Percentiles rank a stretch among this genome's conserved stretches.
Evolutionary conservation across 2,888 invertebrate genomes (phyloP).

Genomic region (Pristionchus entomophagus): DNA sequence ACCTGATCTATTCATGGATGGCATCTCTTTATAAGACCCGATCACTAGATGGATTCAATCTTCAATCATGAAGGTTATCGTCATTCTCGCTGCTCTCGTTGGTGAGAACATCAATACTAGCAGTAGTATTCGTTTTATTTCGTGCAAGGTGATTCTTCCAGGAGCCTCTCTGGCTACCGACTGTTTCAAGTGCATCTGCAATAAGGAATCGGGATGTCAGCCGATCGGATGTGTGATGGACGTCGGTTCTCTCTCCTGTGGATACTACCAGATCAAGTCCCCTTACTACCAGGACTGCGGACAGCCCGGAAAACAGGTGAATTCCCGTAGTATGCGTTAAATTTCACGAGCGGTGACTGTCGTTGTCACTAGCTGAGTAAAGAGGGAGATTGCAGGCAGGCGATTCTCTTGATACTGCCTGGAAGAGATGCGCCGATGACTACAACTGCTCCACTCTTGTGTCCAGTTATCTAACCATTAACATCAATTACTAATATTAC

Average conservation of each 20-base stretch:
- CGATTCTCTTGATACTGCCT: conserved; percentile 54
- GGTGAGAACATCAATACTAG: background rate
- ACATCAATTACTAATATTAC: too few species aligned
- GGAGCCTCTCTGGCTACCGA: conserved; percentile 55
- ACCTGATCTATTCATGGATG: background rate
- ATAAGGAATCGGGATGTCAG: conserved; percentile 68
- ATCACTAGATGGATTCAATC: background rate
- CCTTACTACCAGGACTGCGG: too few species aligned
- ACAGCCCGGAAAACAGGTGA: conserved; percentile 42
- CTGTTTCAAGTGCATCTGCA: too few species aligned
- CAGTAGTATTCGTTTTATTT: background rate
- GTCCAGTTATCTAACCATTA: conserved; percentile 50
- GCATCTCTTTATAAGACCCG: background rate
- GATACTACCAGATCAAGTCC: too few species aligned
- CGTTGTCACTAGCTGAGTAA: too few species aligned
- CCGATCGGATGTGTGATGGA: conserved; percentile 70
- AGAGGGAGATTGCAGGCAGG: conserved; percentile 60
- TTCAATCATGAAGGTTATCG: conserved; percentile 34
- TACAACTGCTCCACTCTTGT: conserved; percentile 56
- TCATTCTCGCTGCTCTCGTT: conserved; percentile 28
- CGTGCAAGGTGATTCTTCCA: conserved; percentile 21
- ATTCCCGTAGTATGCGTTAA: too few species aligned
- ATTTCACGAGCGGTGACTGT: too few species aligned
- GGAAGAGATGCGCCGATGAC: conserved; percentile 59
- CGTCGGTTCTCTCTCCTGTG: conserved; percentile 70